Conservation (phyloP, 2,888 invertebrate species). For the Apodemia hepburni region DNA sequence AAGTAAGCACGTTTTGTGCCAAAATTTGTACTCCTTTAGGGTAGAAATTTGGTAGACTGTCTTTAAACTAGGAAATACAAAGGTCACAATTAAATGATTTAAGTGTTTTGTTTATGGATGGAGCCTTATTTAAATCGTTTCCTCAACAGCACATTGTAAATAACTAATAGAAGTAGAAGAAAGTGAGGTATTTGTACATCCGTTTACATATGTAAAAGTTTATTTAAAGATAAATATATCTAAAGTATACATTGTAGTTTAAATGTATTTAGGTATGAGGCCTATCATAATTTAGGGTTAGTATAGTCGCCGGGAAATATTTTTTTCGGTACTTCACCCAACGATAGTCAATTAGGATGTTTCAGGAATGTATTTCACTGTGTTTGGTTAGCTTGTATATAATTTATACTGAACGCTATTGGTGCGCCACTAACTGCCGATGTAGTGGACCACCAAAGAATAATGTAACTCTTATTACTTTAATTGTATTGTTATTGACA, state of each 20-base stretch:
- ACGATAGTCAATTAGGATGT: conserved; percentile 79
- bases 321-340: conserved; percentile 73
- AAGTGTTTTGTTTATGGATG: conserved; percentile 3
- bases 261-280: conserved; percentile 41
- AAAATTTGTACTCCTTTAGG: conserved; percentile 38
- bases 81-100: conserved; percentile 24
- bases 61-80: conserved; percentile 18
- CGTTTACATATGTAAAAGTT: conserved; percentile 76
- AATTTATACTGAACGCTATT: conserved; percentile 42
- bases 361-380: conserved; percentile 56
- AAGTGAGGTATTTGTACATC: conserved; percentile 64
- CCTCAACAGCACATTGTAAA: conserved; percentile 9
- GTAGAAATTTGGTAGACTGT: conserved; percentile 14
- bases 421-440: conserved; percentile 18
- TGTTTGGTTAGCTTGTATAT: conserved; percentile 59
- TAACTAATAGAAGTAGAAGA: conserved; percentile 12
- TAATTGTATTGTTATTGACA: conserved; percentile 62
- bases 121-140: not conserved
- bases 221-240: conserved; percentile 59
- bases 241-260: conserved; percentile 48
- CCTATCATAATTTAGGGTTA: conserved; percentile 57
- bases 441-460: conserved; percentile 36
- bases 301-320: conserved; percentile 61
- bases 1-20: conserved; percentile 65
- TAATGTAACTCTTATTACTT: conserved; percentile 52